Conservation (phyloP, 2,888 invertebrate species). For the Sarcophaga rosellei region DNA sequence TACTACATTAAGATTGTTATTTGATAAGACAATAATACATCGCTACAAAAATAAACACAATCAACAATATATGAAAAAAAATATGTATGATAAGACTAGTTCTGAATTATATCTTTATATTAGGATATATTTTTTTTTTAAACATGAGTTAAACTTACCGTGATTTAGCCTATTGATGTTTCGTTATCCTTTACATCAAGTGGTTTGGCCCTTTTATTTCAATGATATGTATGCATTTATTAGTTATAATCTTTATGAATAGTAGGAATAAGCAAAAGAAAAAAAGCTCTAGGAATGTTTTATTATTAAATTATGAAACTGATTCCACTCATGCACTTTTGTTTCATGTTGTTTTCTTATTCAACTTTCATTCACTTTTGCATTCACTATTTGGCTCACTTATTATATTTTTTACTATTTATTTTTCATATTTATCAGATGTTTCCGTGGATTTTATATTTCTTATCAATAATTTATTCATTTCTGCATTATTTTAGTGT, state of each 20-base stretch:
- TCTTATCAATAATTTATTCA: slow-evolving; percentile 16
- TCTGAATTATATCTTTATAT: not conserved
- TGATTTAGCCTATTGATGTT: not conserved
- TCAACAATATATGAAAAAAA: slow-evolving; percentile 3
- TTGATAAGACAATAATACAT: slow-evolving; percentile 19
- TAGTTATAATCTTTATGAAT: not conserved
- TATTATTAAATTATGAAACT: slow-evolving; percentile 4
- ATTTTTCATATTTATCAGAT: not conserved
- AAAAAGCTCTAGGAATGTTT: slow-evolving; percentile 22
- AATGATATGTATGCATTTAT: slow-evolving; percentile 36
- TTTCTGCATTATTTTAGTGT: not conserved
- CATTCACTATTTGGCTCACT: slow-evolving; percentile 3
- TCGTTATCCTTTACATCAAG: not conserved
- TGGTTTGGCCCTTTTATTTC: not conserved
- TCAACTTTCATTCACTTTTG: not conserved
- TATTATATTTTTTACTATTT: not conserved
- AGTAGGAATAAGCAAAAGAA: not conserved
- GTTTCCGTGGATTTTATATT: not conserved
- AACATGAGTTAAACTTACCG: not conserved
- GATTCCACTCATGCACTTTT: slow-evolving; percentile 12
- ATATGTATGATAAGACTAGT: slow-evolving; percentile 17
- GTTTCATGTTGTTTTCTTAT: not conserved
- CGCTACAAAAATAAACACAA: not conserved
- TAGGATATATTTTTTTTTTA: no score
- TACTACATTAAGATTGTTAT: not conserved